phyloP scores from a whole-genome alignment of 2,113 vertebrate species.

The Triplophysa siluroides region DNA sequence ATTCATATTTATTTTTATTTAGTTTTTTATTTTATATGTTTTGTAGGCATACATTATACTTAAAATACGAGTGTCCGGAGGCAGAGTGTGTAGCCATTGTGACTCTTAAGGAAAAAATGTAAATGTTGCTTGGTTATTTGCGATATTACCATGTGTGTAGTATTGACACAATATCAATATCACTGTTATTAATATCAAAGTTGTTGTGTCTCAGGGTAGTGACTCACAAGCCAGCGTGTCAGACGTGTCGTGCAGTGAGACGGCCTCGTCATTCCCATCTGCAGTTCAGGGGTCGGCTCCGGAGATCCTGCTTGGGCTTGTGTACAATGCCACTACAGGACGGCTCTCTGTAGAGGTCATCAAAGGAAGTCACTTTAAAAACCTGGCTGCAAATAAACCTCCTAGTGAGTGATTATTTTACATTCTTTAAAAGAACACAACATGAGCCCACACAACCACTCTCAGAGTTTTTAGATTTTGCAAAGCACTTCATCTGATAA shows the following conservation, averaged over 20 bases:
- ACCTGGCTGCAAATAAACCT: constrained; percentile 95
- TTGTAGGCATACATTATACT: no score
- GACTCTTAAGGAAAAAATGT: no score
- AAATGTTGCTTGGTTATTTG: no score
- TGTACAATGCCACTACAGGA: constrained; percentile 97
- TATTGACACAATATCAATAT: no score
- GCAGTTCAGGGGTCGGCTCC: constrained; percentile 86
- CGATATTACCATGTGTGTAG: no score
- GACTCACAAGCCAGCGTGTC: constrained; percentile 93
- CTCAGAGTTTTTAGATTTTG: background rate
- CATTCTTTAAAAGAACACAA: background rate
- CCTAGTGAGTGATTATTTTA: constrained; percentile 86
- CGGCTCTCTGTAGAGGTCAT: constrained; percentile 97
- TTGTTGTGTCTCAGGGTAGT: constrained; percentile 78
- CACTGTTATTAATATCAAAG: background rate
- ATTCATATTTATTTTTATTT: no score
- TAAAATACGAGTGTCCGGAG: no score
- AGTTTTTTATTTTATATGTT: no score
- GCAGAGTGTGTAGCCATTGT: no score
- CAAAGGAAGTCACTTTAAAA: constrained; percentile 99
- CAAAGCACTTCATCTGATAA: background rate
- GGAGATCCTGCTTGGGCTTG: constrained; percentile 93
- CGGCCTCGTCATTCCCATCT: constrained; percentile 91
- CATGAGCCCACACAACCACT: background rate
- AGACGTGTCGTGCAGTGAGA: constrained; percentile 92